Conservation (phyloP, 1,140 invertebrate species). For the Drosophila tsacasi region DNA sequence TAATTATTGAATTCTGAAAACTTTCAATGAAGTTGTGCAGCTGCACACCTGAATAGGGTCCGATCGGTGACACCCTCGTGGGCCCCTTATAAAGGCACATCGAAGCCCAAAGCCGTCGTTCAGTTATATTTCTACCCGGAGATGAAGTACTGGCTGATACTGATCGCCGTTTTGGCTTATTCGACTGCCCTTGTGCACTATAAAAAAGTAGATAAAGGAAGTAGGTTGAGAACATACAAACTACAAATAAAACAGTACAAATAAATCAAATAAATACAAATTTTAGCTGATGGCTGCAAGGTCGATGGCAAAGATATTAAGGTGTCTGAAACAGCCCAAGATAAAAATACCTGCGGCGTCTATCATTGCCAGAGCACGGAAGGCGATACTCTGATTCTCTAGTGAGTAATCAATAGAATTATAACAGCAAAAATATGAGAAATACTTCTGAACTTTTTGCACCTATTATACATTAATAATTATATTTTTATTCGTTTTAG, state of each 20-base stretch:
- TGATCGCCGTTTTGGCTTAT: neutral
- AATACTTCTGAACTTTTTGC: neutral
- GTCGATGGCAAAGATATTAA: fast-evolving
- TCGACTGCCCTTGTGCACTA: neutral
- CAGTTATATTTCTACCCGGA: neutral
- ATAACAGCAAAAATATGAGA: neutral
- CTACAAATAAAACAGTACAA: neutral
- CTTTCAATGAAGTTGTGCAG: no score
- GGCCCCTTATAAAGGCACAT: neutral
- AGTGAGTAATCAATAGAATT: neutral
- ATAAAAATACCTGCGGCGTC: neutral
- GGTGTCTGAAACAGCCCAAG: neutral
- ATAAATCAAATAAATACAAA: neutral
- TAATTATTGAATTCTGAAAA: no score
- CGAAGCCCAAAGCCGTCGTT: neutral
- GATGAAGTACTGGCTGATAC: neutral
- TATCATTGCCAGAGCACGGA: neutral
- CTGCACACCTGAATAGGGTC: no score
- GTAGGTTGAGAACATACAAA: neutral
- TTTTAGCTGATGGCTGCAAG: neutral
- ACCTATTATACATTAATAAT: neutral
- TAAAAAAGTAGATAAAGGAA: neutral
- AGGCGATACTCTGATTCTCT: neutral
- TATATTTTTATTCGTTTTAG: neutral
- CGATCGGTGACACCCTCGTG: neutral